These are phyloP conservation scores for Thamnophis elegans DNA, from an alignment of 2,797 vertebrate genomes.

Conservation along the genomic window DNA sequence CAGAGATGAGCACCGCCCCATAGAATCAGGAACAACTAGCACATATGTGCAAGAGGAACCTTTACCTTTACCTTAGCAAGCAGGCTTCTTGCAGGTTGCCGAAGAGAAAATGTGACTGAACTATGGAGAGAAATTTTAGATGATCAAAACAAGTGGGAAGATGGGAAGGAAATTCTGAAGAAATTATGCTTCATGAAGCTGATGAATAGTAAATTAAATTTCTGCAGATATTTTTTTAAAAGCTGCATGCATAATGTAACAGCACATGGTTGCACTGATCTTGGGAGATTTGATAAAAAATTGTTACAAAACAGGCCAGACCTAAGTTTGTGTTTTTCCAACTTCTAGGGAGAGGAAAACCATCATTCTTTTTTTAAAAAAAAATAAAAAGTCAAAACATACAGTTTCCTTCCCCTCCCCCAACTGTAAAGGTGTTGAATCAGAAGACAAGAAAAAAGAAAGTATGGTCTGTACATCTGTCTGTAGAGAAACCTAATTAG, in stretches of 20 bases:
- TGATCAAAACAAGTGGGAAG: not conserved
- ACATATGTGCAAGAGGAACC: too few relatives aligned
- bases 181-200: not conserved
- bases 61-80: too few relatives aligned
- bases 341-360: not conserved
- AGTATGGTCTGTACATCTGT: accelerated
- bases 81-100: not conserved
- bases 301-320: not conserved
- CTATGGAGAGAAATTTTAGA: not conserved
- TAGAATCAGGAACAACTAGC: too few relatives aligned
- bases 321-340: not conserved
- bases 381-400: not conserved
- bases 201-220: not conserved
- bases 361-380: not conserved
- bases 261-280: not conserved
- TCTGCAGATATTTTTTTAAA: not conserved
- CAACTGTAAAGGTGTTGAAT: not conserved
- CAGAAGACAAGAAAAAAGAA: not conserved
- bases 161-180: not conserved
- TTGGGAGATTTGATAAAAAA: not conserved
- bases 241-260: not conserved
- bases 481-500: accelerated
- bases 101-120: not conserved
- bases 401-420: not conserved
- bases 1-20: too few relatives aligned